Percentiles rank a stretch among this genome's conserved stretches.
These are phyloP conservation scores for Thomomys bottae DNA, from an alignment of 2,113 vertebrate species.

Conservation along the genomic window DNA sequence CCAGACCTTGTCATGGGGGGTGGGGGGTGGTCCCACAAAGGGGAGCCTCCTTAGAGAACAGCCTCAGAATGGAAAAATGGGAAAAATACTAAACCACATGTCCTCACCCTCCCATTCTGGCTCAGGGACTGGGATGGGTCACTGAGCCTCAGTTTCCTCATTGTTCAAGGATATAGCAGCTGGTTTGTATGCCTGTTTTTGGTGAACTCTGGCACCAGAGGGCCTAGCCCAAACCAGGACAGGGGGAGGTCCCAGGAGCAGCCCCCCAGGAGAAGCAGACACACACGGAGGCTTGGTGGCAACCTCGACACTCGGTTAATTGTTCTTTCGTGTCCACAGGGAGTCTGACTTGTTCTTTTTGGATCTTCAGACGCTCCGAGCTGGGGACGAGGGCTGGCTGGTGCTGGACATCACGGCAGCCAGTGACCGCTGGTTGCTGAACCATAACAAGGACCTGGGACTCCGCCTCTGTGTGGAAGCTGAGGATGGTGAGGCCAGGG, in stretches of 20 bases:
- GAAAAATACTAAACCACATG: neutral
- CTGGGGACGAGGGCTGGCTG: constrained; percentile 94
- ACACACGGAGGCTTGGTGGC: neutral
- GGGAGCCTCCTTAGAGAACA: neutral
- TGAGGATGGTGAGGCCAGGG: constrained; percentile 88
- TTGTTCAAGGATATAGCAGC: neutral
- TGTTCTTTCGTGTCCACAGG: constrained; percentile 84
- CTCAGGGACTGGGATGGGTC: neutral
- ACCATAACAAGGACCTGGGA: constrained; percentile 90
- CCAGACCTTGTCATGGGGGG: neutral
- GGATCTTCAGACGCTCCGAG: constrained; percentile 93
- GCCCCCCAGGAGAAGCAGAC: neutral
- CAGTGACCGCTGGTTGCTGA: constrained; percentile 92
- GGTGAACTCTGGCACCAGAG: neutral
- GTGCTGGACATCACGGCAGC: constrained; percentile 95
- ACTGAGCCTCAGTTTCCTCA: neutral
- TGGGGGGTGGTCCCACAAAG: neutral
- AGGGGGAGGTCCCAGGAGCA: neutral
- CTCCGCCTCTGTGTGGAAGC: constrained; percentile 96
- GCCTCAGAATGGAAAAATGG: neutral
- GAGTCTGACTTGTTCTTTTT: constrained; percentile 95
- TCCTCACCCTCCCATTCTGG: neutral
- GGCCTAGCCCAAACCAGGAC: neutral
- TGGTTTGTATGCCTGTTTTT: neutral
- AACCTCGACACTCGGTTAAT: constrained; percentile 13